These are phyloP conservation scores for Malurus leucopterus DNA, from an alignment of 2,797 vertebrate genomes.

Conservation along the genomic window DNA sequence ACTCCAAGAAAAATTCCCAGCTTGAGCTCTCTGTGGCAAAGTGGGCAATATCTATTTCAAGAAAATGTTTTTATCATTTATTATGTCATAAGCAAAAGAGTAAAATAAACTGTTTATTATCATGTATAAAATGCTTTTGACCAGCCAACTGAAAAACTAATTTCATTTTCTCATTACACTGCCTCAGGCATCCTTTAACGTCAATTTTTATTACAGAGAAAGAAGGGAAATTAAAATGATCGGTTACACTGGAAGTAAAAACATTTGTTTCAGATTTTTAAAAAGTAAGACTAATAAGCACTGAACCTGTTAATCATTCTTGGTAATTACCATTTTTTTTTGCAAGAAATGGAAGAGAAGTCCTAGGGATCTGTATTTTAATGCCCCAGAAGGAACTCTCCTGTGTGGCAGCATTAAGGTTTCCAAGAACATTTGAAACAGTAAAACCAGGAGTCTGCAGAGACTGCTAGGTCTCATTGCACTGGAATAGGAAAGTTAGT, in stretches of 20 bases:
- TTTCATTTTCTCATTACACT: constrained; percentile 99
- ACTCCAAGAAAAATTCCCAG: background rate
- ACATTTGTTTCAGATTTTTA: constrained; percentile 83
- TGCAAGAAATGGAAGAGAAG: background rate
- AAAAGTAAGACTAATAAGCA: constrained; percentile 69
- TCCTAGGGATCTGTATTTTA: constrained; percentile 31
- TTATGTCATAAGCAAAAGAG: constrained; percentile 80
- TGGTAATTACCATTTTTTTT: constrained; percentile 71
- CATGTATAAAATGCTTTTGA: constrained; percentile 98
- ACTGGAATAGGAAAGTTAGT: constrained; percentile 31
- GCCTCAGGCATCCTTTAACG: constrained; percentile 90
- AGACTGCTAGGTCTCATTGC: constrained; percentile 5
- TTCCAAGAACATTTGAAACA: constrained; percentile 10
- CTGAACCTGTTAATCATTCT: constrained; percentile 65
- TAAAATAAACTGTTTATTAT: constrained; percentile 98
- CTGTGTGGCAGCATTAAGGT: background rate
- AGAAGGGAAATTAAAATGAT: constrained; percentile 96
- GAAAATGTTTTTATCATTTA: constrained; percentile 77
- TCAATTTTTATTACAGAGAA: constrained; percentile 98
- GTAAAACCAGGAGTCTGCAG: constrained; percentile 8
- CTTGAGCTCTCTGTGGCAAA: constrained; percentile 25
- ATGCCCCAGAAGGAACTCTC: constrained; percentile 23
- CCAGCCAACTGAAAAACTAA: constrained; percentile 99
- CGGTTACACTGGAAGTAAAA: constrained; percentile 75
- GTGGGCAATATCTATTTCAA: constrained; percentile 67